Evolutionary conservation across 2,888 invertebrate species (phyloP).

Genomic region (Gisinianus flammeolus): DNA sequence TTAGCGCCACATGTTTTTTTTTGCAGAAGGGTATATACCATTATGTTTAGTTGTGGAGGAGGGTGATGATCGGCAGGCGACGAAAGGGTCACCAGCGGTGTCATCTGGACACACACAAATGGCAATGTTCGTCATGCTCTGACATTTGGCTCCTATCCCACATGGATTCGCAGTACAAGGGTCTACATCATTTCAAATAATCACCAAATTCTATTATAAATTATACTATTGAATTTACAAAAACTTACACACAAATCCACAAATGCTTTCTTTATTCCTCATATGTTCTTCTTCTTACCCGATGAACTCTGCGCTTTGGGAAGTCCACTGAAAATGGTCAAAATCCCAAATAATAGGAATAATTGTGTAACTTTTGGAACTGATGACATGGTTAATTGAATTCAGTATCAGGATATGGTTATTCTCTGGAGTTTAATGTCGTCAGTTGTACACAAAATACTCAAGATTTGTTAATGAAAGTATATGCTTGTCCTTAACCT

Average conservation of each 20-base stretch:
- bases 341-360: neutral
- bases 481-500: no score
- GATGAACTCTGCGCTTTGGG: neutral
- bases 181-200: conserved; percentile 39
- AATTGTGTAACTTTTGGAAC: neutral
- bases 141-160: conserved; percentile 54
- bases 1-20: no score
- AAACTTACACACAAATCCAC: neutral
- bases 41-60: neutral
- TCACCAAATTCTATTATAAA: neutral
- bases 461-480: no score
- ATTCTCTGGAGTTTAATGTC: no score
- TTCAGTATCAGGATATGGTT: no score
- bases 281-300: neutral
- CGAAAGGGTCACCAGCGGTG: conserved; percentile 53
- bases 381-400: no score
- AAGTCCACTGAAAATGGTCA: neutral
- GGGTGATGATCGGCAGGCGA: conserved; percentile 42
- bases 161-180: conserved; percentile 50
- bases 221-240: neutral
- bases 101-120: conserved; percentile 53
- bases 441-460: no score
- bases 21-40: no score
- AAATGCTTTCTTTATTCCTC: neutral
- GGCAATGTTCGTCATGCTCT: conserved; percentile 43